Evolutionary conservation across 2,113 vertebrate genomes (phyloP).

Genomic region (Ctenodactylus gundi): DNA sequence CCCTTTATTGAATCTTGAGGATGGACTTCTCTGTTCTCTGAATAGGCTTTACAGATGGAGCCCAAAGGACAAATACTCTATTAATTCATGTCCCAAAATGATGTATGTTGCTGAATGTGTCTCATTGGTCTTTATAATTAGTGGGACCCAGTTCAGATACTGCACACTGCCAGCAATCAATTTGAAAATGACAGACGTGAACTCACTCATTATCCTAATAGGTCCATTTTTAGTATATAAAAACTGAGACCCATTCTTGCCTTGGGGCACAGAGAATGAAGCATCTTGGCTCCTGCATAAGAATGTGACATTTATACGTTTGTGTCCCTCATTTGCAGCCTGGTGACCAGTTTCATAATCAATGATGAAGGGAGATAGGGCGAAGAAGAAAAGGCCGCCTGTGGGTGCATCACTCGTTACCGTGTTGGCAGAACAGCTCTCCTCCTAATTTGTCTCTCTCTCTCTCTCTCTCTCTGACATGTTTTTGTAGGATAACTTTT

Average conservation of each 20-base stretch:
- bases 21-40: neutral
- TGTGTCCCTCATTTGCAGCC: constrained; percentile 34
- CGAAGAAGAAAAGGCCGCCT: neutral
- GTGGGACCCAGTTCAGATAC: neutral
- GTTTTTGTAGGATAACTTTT: neutral
- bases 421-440: neutral
- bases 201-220: constrained; percentile 71
- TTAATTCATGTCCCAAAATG: constrained; percentile 43
- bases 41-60: constrained; percentile 17
- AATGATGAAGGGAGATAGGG: neutral
- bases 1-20: neutral
- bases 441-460: neutral
- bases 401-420: neutral
- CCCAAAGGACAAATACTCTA: constrained; percentile 44
- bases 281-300: constrained; percentile 33
- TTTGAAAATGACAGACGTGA: constrained; percentile 56
- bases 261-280: constrained; percentile 52
- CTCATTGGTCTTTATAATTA: constrained; percentile 59
- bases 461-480: neutral
- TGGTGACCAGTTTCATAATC: constrained; percentile 53
- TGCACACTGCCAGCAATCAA: constrained; percentile 41
- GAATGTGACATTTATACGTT: constrained; percentile 64
- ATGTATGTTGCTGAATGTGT: constrained; percentile 23
- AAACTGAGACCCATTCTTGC: constrained; percentile 73
- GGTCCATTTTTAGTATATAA: constrained; percentile 74